Evolutionary conservation across 2,113 vertebrate genomes (phyloP).

Genomic region (Xiphophorus maculatus): DNA sequence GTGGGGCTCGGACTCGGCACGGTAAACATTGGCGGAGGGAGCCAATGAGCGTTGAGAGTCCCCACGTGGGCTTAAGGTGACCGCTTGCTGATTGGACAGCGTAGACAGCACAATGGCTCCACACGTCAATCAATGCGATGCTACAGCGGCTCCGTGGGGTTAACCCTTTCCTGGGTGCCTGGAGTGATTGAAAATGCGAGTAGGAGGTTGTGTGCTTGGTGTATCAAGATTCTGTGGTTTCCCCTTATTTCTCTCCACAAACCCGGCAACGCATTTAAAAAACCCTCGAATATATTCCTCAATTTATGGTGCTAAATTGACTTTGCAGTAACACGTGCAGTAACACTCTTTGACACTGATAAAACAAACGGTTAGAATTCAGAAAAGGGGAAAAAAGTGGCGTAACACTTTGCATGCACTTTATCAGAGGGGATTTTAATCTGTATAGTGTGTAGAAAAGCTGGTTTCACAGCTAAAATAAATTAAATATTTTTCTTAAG

Average conservation of each 20-base stretch:
- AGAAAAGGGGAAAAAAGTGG: not conserved
- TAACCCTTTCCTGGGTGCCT: conserved; percentile 75
- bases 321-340: conserved; percentile 27
- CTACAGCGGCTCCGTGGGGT: conserved; percentile 57
- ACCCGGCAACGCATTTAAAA: conserved; percentile 38
- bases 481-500: not conserved
- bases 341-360: conserved; percentile 11
- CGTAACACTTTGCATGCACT: not conserved
- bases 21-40: conserved; percentile 69
- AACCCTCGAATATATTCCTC: conserved; percentile 23
- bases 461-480: not conserved
- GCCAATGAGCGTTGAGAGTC: conserved; percentile 64
- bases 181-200: conserved; percentile 51
- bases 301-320: conserved; percentile 50
- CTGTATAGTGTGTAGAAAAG: too few species aligned
- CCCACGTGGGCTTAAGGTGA: conserved; percentile 78
- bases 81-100: conserved; percentile 73
- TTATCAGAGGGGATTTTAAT: too few species aligned
- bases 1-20: conserved; percentile 81
- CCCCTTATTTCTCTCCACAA: conserved; percentile 51
- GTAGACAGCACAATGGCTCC: conserved; percentile 40
- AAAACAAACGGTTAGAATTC: not conserved
- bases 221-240: conserved; percentile 69
- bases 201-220: conserved; percentile 59
- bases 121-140: conserved; percentile 77